These are phyloP conservation scores for Trinectes maculatus DNA, from an alignment of 2,113 vertebrate genomes.

Conservation along the genomic window DNA sequence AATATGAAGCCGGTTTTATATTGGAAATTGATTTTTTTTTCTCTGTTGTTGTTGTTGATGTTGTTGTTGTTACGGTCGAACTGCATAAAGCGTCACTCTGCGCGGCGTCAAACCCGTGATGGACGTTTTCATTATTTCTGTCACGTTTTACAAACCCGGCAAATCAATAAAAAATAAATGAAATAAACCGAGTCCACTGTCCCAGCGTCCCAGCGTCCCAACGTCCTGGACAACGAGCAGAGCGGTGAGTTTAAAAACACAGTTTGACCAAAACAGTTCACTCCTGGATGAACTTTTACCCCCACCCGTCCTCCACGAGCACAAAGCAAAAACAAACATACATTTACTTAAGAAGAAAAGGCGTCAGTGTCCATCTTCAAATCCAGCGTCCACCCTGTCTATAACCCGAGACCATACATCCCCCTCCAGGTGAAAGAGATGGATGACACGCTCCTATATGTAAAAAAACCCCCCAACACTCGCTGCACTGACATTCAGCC, in stretches of 20 bases:
- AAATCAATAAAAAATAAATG: not conserved
- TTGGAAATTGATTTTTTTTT: too few relatives aligned
- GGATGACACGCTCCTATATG: constrained; percentile 24
- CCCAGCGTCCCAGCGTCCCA: too few relatives aligned
- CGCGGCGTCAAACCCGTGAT: not conserved
- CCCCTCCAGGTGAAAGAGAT: constrained; percentile 15
- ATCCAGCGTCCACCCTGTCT: constrained; percentile 13
- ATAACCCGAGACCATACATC: constrained; percentile 42
- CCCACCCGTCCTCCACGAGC: not conserved
- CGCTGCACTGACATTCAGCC: constrained; percentile 49
- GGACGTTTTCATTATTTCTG: not conserved
- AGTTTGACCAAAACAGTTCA: not conserved
- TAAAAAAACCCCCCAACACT: constrained; percentile 23
- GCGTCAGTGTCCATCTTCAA: constrained; percentile 33
- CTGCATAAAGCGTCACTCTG: not conserved
- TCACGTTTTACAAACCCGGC: not conserved
- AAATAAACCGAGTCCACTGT: too few relatives aligned
- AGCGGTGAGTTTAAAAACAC: too few relatives aligned
- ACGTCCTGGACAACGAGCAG: too few relatives aligned
- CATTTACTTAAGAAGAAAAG: not conserved
- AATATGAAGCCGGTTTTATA: too few relatives aligned
- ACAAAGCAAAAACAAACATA: too few relatives aligned
- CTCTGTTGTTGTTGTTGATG: too few relatives aligned
- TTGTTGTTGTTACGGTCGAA: too few relatives aligned
- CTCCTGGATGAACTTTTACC: too few relatives aligned